Base-by-base conservation (phyloP, 2,113 vertebrate species). In the Platichthys flesus region DNA sequence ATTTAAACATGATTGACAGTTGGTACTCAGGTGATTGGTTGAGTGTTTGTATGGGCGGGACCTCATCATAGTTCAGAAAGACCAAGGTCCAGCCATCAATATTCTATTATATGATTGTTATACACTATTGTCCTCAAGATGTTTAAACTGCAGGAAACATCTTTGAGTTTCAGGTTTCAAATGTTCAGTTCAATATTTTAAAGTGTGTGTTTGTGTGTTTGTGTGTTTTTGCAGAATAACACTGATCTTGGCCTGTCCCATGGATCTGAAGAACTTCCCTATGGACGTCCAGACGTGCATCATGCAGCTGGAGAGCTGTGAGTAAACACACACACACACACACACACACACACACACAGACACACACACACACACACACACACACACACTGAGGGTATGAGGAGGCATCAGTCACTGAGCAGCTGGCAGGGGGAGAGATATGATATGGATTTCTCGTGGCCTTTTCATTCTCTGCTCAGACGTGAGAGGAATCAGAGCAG, bases 241-340 rank as follows among this genome's bases (percentile, higher is more conserved):
- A 0, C 92, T 99, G 94, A 90, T 97, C 2, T 92, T 99, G 91
- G 97, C 98, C 85, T 99, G 98, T 88, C 98, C 98, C 64, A 99
- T 99, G 98, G 98, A 99, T 89, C 93, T 99, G 94, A 99, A 99
- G 95, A 99, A 99, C 85, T 99, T 99, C 89, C 98, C 98, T 4
- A 99, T 99, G 98, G 98, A 99, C 0, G 98, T 99, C 18, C 98
- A 99, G 95, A 99, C 98, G 0, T 99, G 98, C 83, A 99, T 99
- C 88, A 99, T 99, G 98, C 98, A 99, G 91, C 93, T 99, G 69
- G 98, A 99, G 92, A 99, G 98, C 95, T 99, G 98, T 99, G 92
- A 98, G 98, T 97, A 78, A 68, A 9, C 42, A 69, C 61, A 66
- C 63, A 58, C 64, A 62, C 68, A 26, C 67, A 69, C 67, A 73